Evolutionary conservation across 2,888 invertebrate genomes (phyloP).

Genomic region (Hirtodrosophila duncani): DNA sequence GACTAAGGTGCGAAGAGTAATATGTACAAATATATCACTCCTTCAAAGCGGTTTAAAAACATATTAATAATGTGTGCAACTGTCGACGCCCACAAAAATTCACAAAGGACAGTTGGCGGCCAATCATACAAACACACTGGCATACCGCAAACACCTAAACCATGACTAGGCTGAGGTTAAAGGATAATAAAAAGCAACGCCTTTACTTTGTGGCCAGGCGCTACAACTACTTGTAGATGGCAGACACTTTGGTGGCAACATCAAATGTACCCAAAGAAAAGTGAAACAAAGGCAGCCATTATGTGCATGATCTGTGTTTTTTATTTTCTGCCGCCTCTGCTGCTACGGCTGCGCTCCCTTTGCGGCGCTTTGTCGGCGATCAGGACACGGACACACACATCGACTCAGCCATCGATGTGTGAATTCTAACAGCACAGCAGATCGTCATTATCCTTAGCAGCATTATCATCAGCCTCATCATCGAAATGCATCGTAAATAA

Average conservation of each 20-base stretch:
- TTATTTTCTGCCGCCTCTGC: constrained; percentile 11
- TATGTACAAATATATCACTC: constrained; percentile 74
- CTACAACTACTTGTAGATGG: constrained; percentile 4
- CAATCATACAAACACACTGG: constrained; percentile 38
- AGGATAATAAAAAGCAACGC: constrained; percentile 24
- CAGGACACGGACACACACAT: constrained; percentile 41
- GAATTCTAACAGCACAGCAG: constrained; percentile 73
- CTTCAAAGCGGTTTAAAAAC: constrained; percentile 59
- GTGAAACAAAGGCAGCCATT: constrained; percentile 61
- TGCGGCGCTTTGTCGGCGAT: constrained; percentile 67
- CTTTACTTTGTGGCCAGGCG: constrained; percentile 21
- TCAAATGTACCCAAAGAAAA: background rate
- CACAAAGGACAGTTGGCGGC: constrained; percentile 32
- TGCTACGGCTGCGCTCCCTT: constrained; percentile 7
- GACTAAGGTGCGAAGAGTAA: constrained; percentile 67
- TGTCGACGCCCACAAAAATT: constrained; percentile 44
- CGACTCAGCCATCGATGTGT: constrained; percentile 57
- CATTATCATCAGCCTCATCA: constrained; percentile 47
- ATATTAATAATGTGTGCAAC: constrained; percentile 65
- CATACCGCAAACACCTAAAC: no score
- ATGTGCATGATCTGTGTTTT: constrained; percentile 71
- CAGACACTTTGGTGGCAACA: no score
- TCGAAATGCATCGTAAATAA: constrained; percentile 57
- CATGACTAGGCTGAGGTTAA: no score
- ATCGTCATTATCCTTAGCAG: background rate